Evolutionary conservation across 2,888 invertebrate species (phyloP).

Genomic region (Thysanoteuthis rhombus): DNA sequence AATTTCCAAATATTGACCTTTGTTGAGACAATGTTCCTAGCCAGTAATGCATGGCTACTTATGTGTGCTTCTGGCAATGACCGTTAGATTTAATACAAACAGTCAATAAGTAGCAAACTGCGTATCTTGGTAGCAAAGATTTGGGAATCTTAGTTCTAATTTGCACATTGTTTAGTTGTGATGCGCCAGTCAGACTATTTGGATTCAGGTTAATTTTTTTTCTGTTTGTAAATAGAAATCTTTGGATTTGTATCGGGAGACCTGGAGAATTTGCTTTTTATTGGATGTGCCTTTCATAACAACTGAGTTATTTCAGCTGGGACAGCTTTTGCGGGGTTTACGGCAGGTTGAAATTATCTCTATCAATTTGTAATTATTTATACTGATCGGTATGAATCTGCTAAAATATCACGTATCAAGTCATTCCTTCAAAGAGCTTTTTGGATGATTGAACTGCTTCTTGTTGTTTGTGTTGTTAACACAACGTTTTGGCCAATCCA

Average conservation of each 20-base stretch:
- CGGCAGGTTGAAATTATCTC: background rate
- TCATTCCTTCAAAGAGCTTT: too few species aligned
- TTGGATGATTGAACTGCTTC: too few species aligned
- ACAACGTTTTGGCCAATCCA: too few species aligned
- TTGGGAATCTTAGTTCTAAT: background rate
- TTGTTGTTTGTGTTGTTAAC: too few species aligned
- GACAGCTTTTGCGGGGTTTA: background rate
- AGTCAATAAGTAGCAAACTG: background rate
- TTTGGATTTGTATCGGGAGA: background rate
- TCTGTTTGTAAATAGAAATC: background rate
- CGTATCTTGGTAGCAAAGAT: background rate
- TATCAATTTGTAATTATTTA: too few species aligned
- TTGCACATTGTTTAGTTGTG: conserved; percentile 12
- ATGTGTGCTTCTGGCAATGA: background rate
- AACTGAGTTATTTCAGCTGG: background rate
- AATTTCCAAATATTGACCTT: conserved; percentile 12
- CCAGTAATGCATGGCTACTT: background rate
- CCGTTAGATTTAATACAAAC: background rate
- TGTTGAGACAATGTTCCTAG: background rate
- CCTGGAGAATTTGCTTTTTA: background rate
- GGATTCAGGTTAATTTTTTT: conserved; percentile 12
- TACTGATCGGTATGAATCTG: too few species aligned
- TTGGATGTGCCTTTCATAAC: background rate
- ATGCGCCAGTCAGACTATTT: background rate
- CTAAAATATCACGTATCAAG: too few species aligned